Base-by-base conservation (phyloP, 2,113 vertebrate species). In the Athene noctua region DNA sequence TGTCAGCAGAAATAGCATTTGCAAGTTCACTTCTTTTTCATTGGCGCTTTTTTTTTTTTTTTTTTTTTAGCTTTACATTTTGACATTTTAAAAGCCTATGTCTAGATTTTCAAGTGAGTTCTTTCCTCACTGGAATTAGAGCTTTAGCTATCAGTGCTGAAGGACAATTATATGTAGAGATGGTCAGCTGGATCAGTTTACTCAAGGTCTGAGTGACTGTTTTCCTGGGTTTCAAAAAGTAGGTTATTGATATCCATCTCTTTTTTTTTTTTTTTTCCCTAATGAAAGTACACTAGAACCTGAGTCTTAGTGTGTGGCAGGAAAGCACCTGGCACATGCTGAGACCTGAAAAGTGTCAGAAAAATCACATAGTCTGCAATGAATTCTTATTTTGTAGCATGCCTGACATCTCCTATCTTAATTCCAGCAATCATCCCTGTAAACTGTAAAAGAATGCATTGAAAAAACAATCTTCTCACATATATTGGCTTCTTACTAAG, bases 1-100 rank as follows among this genome's bases (percentile, higher is more conserved):
- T 91, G 58, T 94, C 83, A 96, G 62, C 32, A 97, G 88, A 97
- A 94, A n/a, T 34, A 58, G 32, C 49, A 75, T 95, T 92, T 5
- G 2, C 36, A 92, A 74, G 42, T 80, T 91, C 46, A 47, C 15
- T 29, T 66, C 30, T 80, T 92, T 89, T 73, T 58, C 27, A 88
- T 70, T 81, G 36, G 1, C 2, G 17, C 85, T 83, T n/a, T n/a
- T n/a, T n/a, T n/a, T n/a, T 40, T 54, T 67, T 46, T 46, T 46
- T 46, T 57, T 70, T 71, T 80, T 79, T 86, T 40, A 58, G 5
- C 34, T 70, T 85, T 95, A 80, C 32, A 73, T 88, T 95, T 92
- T 94, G 82, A 84, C 55, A 40, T 90, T 90, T 96, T 92, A 86
- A 96, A 96, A 96, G 68, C 66, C 25, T 36, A 38, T 54, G n/a